Base-by-base conservation (phyloP, 2,797 vertebrate species). In the Enteromius mattozi region DNA sequence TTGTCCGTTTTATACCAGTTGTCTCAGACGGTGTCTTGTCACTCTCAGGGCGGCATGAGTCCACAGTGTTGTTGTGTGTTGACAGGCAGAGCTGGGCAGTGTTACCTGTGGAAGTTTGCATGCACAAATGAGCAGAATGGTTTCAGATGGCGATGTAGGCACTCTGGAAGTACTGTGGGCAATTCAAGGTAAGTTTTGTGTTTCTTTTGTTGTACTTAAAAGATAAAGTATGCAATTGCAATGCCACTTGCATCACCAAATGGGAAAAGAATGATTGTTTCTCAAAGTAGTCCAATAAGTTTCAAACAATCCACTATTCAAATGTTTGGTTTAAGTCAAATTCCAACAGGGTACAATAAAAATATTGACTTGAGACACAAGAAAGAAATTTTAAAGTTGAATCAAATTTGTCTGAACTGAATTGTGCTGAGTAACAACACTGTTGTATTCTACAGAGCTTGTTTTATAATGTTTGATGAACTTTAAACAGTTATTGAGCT, bases 1-100 rank as follows among this genome's bases (percentile, higher is more conserved):
- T 85, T 66, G 35, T 40, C 76, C 19, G n/a, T 33, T 83, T 86
- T 87, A 81, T 78, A 85, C 79, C 81, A 72, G 74, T 4, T 78
- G 65, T 83, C 74, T 86, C 66, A 37, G 81, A 56, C 16, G 66
- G 72, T 72, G 69, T 68, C 61, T 61, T 77, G 76, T 83, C 72
- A 80, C 78, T 88, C 65, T 21, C 71, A 80, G 63, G 63, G 56
- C 69, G 45, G 82, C 82, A 51, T 82, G 83, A 83, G 69, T 82
- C 42, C 56, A 80, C 35, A 69, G 59, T 72, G 54, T 66, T 66
- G 21, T 65, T 86, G 84, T 76, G 66, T 51, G n/a, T 59, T 81
- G 61, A 76, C 71, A 88, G 77, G 78, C 68, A 78, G 81, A 56
- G 61, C 80, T 33, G 9, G 54, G 63, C 76, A 51, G 27, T 33